Conservation (phyloP, 2,113 vertebrate species). For the Tichodroma muraria region DNA sequence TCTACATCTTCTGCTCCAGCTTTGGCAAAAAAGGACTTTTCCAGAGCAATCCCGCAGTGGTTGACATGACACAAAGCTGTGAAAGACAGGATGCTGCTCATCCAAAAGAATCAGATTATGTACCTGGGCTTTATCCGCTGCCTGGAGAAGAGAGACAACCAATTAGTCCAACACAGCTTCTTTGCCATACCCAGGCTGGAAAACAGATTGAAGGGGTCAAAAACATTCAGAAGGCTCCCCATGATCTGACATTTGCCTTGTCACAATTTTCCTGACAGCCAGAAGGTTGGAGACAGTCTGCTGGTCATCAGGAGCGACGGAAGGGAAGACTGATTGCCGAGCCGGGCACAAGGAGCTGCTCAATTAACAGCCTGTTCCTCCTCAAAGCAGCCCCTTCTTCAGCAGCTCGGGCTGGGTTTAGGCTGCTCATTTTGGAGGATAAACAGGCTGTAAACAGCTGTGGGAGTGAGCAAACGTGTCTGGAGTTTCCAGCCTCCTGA, state of each 20-base stretch:
- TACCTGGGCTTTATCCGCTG: neutral
- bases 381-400: neutral
- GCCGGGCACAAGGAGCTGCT: neutral
- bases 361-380: neutral
- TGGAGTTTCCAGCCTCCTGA: neutral
- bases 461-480: neutral
- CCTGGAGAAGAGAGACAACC: slow-evolving; percentile 40
- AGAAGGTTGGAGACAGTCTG: slow-evolving; percentile 35
- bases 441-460: neutral
- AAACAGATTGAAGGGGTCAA: slow-evolving; percentile 61
- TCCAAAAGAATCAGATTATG: neutral
- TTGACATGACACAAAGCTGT: neutral
- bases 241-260: slow-evolving; percentile 52
- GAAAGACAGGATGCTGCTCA: neutral
- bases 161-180: slow-evolving; percentile 48
- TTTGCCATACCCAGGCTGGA: neutral
- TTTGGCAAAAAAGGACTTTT: neutral
- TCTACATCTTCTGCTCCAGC: neutral
- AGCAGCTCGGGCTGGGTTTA: neutral
- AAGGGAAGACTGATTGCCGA: neutral
- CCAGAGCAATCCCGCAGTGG: neutral
- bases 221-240: slow-evolving; percentile 31
- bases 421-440: neutral
- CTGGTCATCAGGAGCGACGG: neutral
- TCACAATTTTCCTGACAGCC: slow-evolving; percentile 45